Evolutionary conservation across 2,113 vertebrate genomes (phyloP).

Genomic region (Colistium nudipinnis): DNA sequence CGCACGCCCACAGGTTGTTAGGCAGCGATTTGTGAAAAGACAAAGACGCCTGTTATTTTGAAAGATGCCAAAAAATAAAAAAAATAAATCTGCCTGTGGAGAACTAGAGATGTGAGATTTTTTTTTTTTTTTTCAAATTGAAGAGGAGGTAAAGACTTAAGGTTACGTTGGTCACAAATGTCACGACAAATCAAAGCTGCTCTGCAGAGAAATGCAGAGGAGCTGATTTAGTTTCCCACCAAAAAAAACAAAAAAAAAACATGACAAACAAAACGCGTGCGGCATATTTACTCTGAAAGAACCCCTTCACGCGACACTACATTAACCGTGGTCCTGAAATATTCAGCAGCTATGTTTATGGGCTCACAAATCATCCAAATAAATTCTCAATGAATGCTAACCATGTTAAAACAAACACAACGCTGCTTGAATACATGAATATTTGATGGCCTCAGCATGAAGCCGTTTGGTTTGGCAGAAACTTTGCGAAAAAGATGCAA

Average conservation of each 20-base stretch:
- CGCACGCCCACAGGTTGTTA: background rate
- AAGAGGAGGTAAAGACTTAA: constrained; percentile 19
- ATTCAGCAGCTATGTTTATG: no score
- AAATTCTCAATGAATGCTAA: constrained; percentile 27
- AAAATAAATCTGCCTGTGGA: background rate
- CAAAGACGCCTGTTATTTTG: background rate
- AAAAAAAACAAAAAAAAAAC: background rate
- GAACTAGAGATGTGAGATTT: constrained; percentile 8
- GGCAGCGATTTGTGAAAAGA: background rate
- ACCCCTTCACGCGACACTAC: background rate
- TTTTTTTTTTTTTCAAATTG: no score
- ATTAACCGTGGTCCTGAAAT: background rate
- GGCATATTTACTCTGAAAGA: constrained; percentile 15
- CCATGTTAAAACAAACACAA: constrained; percentile 15
- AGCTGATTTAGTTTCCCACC: constrained; percentile 8
- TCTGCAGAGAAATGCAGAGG: background rate
- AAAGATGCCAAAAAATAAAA: background rate
- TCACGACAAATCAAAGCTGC: constrained; percentile 20
- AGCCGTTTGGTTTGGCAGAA: constrained; percentile 22
- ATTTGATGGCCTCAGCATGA: constrained; percentile 46
- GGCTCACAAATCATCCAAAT: constrained; percentile 1
- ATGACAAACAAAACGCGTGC: background rate
- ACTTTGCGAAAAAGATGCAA: constrained; percentile 19
- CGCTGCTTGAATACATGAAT: constrained; percentile 30
- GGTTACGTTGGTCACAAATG: constrained; percentile 43